Evolutionary conservation across 2,113 vertebrate genomes (phyloP).

Genomic region (Addax nasomaculatus): DNA sequence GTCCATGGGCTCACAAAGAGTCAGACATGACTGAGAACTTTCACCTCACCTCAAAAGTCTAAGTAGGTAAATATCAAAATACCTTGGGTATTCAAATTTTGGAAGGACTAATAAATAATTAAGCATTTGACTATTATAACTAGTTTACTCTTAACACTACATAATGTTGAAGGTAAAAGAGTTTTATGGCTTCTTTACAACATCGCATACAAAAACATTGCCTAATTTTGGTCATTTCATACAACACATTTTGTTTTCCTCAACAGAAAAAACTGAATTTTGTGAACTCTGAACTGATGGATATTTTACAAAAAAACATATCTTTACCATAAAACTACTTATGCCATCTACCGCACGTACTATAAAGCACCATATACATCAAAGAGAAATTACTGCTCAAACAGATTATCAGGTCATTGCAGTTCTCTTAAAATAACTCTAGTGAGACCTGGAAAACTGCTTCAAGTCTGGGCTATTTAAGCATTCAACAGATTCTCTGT

Average conservation of each 20-base stretch:
- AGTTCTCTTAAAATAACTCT: constrained; percentile 15
- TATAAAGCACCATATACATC: neutral
- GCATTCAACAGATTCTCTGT: neutral
- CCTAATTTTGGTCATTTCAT: neutral
- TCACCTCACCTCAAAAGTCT: neutral
- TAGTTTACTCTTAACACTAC: neutral
- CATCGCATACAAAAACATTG: neutral
- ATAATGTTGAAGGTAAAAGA: neutral
- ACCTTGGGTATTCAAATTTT: neutral
- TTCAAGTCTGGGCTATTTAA: neutral
- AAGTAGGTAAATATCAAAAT: constrained; percentile 5
- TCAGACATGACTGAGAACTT: neutral
- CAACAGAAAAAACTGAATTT: constrained; percentile 25
- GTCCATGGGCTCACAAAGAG: neutral
- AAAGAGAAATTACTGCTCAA: constrained; percentile 15
- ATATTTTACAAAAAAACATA: neutral
- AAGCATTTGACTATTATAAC: neutral
- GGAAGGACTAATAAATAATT: neutral
- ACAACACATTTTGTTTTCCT: neutral
- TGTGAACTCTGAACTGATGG: neutral
- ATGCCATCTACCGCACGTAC: neutral
- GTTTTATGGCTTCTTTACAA: neutral
- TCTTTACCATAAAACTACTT: neutral
- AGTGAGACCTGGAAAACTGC: neutral
- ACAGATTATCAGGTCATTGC: neutral